Base-by-base conservation (phyloP, 2,113 vertebrate species). In the Anguilla rostrata region DNA sequence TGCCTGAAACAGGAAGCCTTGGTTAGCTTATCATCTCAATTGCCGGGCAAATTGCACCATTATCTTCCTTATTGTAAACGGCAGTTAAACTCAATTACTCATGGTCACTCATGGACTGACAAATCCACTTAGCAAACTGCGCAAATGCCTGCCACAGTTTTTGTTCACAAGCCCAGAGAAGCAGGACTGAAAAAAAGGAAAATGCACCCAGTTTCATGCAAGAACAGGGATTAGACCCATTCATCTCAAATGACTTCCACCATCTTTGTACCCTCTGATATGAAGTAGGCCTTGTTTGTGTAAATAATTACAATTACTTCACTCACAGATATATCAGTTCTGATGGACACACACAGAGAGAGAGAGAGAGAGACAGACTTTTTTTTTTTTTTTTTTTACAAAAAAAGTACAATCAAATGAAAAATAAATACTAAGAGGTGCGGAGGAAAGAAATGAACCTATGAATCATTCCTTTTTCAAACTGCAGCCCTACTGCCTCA, bases 1-100 rank as follows among this genome's bases (percentile, higher is more conserved):
- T 26, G 16, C 84, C 86, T 94, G 89, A 90, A 91, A 89, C 87
- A 90, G 93, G 87, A 89, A 92, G 83, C 88, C 78, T 89, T 83
- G 89, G 87, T 84, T 94, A 34, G 34, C 34, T 34, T 34, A 90
- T 93, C 91, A 92, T 92, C 93, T 86, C 88, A 88, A 85, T 26
- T 86, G 89, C 90, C 92, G 92, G 87, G 91, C 87, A 92, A 95
- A 93, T 92, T 90, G 90, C 90, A 92, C 94, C 87, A 92, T 94
- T 92, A 93, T 94, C 92, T 92, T 87, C 91, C 71, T 53, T 43
- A 78, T 86, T 85, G 86, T 91, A 92, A 91, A 41, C 18, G 29
- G 88, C 84, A 88, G 86, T 81, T 86, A 86, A 92, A 89, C 82
- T 91, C 86, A 89, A 88, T 92, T 91, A 87, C 86, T 57, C 83